Percentiles rank a stretch among this genome's conserved stretches.
Conservation (phyloP, 2,888 invertebrate species). For the Sinopyrophorus schimmeli region DNA sequence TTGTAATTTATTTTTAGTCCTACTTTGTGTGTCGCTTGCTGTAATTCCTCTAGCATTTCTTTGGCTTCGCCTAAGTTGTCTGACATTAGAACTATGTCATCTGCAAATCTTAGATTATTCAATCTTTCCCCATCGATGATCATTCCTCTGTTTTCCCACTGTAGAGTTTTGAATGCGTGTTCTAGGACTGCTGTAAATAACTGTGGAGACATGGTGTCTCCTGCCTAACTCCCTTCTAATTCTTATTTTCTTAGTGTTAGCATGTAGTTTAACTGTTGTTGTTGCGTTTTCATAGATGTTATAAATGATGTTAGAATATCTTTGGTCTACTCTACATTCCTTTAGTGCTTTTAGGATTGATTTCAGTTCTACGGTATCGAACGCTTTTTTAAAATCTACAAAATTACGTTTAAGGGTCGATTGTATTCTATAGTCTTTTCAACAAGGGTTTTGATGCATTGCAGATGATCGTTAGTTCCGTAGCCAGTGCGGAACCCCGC, state of each 20-base stretch:
- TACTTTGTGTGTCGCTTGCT: not conserved
- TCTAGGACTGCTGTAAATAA: not conserved
- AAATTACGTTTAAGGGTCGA: too few species aligned
- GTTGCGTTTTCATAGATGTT: conserved; percentile 6
- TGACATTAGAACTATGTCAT: conserved; percentile 1
- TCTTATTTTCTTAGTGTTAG: conserved; percentile 2
- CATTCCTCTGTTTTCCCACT: conserved; percentile 1
- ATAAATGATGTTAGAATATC: conserved; percentile 1
- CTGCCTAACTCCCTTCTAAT: conserved; percentile 5
- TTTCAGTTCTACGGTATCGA: not conserved
- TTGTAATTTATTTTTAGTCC: conserved; percentile 1
- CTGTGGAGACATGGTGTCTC: not conserved
- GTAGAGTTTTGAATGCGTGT: conserved; percentile 1
- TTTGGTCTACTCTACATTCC: conserved; percentile 3
- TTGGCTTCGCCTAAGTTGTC: conserved; percentile 1
- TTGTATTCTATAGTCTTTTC: conserved; percentile 6
- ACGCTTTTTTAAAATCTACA: conserved; percentile 3
- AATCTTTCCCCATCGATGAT: not conserved
- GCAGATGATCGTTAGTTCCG: too few species aligned
- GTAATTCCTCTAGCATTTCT: conserved; percentile 1
- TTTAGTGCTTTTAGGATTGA: not conserved
- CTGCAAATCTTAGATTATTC: not conserved
- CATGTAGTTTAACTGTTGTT: conserved; percentile 7
- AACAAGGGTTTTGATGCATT: conserved; percentile 4
- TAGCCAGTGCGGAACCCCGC: not conserved